Conservation (phyloP, 2,888 invertebrate species). For the Steinernema hermaphroditum region DNA sequence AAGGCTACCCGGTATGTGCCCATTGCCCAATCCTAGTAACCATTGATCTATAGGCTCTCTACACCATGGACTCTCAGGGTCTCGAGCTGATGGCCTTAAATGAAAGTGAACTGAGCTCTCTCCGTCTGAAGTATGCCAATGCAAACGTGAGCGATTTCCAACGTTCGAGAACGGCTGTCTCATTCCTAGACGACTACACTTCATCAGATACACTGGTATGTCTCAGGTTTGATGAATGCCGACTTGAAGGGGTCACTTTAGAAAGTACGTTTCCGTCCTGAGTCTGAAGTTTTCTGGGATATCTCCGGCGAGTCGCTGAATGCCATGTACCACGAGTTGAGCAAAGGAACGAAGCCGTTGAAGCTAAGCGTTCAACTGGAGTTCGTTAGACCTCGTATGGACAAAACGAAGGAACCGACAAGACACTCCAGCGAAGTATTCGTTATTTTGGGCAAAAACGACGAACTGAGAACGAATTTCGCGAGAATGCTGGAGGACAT, state of each 20-base stretch:
- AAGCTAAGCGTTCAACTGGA: slow-evolving; percentile 51
- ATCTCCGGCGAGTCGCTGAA: slow-evolving; percentile 74
- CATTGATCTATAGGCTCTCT: slow-evolving; percentile 50
- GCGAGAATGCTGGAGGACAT: neutral
- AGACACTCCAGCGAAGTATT: slow-evolving; percentile 47
- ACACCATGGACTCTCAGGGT: slow-evolving; percentile 63
- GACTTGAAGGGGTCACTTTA: no score
- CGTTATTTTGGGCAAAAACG: slow-evolving; percentile 36
- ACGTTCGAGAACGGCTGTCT: slow-evolving; percentile 51
- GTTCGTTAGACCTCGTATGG: slow-evolving; percentile 49
- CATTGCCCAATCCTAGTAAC: neutral
- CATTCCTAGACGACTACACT: slow-evolving; percentile 68
- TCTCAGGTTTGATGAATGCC: no score
- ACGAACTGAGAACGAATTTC: slow-evolving; percentile 35
- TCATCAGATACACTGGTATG: slow-evolving; percentile 61
- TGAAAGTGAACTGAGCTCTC: slow-evolving; percentile 53
- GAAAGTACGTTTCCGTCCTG: slow-evolving; percentile 59
- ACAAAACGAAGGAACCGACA: slow-evolving; percentile 49
- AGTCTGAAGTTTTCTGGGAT: slow-evolving; percentile 74
- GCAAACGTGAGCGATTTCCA: slow-evolving; percentile 38
- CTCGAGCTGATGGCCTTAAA: slow-evolving; percentile 46
- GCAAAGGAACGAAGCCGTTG: slow-evolving; percentile 40
- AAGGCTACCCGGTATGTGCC: slow-evolving; percentile 63
- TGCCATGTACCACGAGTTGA: slow-evolving; percentile 60
- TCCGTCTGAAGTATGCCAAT: slow-evolving; percentile 62